These are phyloP conservation scores for Odiellus spinosus DNA, from an alignment of 2,888 invertebrate species.

Conservation along the genomic window DNA sequence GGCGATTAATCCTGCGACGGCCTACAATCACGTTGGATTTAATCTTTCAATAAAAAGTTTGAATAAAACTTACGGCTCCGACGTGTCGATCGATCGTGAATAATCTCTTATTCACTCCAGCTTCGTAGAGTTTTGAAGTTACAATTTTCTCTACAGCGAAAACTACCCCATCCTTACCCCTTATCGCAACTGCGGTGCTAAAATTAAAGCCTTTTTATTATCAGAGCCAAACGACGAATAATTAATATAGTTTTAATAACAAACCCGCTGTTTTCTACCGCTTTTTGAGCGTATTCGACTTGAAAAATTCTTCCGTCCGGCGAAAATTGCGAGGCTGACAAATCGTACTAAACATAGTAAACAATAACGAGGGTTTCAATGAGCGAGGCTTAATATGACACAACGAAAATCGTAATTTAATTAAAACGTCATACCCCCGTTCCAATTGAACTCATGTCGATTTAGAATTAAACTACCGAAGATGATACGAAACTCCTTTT, in stretches of 20 bases:
- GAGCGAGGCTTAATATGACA: too few relatives aligned
- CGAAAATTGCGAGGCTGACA: constrained; percentile 99
- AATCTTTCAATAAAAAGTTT: neutral
- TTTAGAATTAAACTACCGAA: too few relatives aligned
- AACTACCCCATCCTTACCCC: constrained; percentile 91
- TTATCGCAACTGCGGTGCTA: constrained; percentile 77
- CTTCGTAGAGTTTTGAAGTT: constrained; percentile 80
- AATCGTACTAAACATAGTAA: constrained; percentile 64
- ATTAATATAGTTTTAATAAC: constrained; percentile 20
- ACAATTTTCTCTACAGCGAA: constrained; percentile 95
- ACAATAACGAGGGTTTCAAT: too few relatives aligned
- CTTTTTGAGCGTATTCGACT: constrained; percentile 98
- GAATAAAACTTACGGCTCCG: constrained; percentile 54
- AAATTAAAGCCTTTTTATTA: constrained; percentile 16
- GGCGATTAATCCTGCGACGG: constrained; percentile 77
- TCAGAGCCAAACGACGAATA: neutral
- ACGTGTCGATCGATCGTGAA: constrained; percentile 85
- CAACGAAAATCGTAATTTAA: too few relatives aligned
- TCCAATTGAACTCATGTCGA: too few relatives aligned
- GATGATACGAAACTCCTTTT: too few relatives aligned
- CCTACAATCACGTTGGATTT: constrained; percentile 31
- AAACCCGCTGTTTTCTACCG: constrained; percentile 89
- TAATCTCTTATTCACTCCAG: constrained; percentile 68
- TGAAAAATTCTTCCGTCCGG: constrained; percentile 98
- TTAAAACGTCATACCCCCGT: too few relatives aligned